These are phyloP conservation scores for Spermophilus dauricus DNA, from an alignment of 2,113 vertebrate genomes.

Conservation along the genomic window DNA sequence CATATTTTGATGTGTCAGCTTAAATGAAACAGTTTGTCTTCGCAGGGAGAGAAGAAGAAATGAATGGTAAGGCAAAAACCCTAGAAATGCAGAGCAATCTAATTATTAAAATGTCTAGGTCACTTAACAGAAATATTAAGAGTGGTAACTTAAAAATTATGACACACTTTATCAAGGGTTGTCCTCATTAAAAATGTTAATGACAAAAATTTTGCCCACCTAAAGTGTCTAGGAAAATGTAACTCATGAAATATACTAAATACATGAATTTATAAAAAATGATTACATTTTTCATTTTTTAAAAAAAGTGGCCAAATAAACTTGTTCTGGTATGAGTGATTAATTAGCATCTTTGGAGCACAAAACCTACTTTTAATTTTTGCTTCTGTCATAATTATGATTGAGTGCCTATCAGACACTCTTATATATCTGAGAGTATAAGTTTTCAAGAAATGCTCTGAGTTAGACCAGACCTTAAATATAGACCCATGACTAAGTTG, in stretches of 20 bases:
- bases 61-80: not conserved
- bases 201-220: not conserved
- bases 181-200: constrained; percentile 52
- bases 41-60: not conserved
- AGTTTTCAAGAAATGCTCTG: not conserved
- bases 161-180: not conserved
- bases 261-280: not conserved
- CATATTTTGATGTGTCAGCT: not conserved
- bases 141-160: not conserved
- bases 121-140: constrained; percentile 27
- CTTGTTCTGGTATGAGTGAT: not conserved
- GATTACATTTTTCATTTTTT: not conserved
- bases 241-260: constrained; percentile 6
- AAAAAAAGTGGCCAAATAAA: not conserved
- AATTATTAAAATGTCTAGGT: constrained; percentile 38
- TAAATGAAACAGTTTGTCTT: not conserved
- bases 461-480: not conserved
- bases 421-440: not conserved
- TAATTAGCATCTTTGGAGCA: constrained; percentile 36
- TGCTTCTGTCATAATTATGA: not conserved
- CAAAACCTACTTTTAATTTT: not conserved
- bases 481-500: not conserved
- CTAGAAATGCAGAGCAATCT: constrained; percentile 19
- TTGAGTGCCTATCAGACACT: not conserved
- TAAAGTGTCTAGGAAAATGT: not conserved